Percentiles rank a stretch among this genome's conserved stretches.
phyloP scores from a whole-genome alignment of 2,888 invertebrate genomes.

The Horisme vitalbata region DNA sequence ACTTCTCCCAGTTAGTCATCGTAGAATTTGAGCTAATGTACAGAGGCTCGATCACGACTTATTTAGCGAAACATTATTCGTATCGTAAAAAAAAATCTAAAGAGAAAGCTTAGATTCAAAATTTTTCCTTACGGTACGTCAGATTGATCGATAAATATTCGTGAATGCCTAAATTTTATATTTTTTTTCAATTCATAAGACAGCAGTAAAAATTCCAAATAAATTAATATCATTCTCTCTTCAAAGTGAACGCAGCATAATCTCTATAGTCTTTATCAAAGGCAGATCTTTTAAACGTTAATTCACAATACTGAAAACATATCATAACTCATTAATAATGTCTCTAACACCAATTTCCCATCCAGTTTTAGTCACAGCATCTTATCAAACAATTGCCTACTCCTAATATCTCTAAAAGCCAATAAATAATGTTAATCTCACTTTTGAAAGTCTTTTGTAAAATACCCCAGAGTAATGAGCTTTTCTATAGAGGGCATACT shows the following conservation, averaged over 20 bases:
- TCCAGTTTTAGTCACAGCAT: not conserved
- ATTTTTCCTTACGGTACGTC: too few species aligned
- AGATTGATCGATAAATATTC: too few species aligned
- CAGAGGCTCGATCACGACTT: too few species aligned
- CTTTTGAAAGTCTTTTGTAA: constrained; percentile 20
- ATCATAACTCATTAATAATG: constrained; percentile 3
- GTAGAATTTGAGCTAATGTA: too few species aligned
- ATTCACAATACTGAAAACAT: constrained; percentile 1
- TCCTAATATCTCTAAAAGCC: constrained; percentile 17
- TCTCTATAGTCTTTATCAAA: constrained; percentile 6
- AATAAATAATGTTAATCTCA: constrained; percentile 14
- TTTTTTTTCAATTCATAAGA: too few species aligned
- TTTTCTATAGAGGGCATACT: not conserved
- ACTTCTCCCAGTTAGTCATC: too few species aligned
- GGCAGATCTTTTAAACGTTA: constrained; percentile 7
- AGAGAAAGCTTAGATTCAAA: too few species aligned
- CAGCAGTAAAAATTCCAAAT: too few species aligned
- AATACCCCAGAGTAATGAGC: constrained; percentile 10
- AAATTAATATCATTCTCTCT: not conserved
- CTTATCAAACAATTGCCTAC: constrained; percentile 7
- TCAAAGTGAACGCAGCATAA: constrained; percentile 4
- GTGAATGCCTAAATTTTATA: too few species aligned
- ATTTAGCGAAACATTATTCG: too few species aligned
- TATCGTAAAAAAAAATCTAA: too few species aligned
- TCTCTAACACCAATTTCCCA: constrained; percentile 1